Evolutionary conservation across 2,888 invertebrate species (phyloP).

Genomic region (Spodoptera exigua): DNA sequence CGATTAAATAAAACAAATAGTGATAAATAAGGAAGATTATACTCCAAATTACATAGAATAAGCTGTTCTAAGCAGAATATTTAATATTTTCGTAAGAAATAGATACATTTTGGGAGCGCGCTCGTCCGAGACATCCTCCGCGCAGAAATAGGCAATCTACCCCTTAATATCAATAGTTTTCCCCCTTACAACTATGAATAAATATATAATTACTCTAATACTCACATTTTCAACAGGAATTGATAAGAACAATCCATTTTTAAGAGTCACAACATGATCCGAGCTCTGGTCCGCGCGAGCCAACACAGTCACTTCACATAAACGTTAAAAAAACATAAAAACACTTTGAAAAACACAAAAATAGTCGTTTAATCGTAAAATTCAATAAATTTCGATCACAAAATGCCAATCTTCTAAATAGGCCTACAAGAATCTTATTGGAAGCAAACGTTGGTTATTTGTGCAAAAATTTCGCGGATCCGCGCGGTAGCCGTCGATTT

Average conservation of each 20-base stretch:
- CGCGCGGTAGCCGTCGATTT: conserved; percentile 72
- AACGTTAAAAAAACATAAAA: conserved; percentile 65
- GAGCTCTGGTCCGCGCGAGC: conserved; percentile 48
- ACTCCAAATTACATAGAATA: neutral
- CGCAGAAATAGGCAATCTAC: conserved; percentile 30
- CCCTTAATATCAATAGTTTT: conserved; percentile 18
- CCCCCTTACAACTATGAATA: conserved; percentile 20
- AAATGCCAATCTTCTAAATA: conserved; percentile 73
- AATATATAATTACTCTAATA: conserved; percentile 60
- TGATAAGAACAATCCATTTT: conserved; percentile 62
- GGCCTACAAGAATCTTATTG: conserved; percentile 88
- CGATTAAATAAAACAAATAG: conserved; percentile 15
- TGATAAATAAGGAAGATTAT: conserved; percentile 5
- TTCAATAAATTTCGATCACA: conserved; percentile 57
- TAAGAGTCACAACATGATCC: conserved; percentile 53
- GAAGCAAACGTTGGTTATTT: conserved; percentile 66
- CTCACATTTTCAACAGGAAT: conserved; percentile 68
- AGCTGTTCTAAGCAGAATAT: conserved; percentile 4
- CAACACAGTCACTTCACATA: conserved; percentile 72
- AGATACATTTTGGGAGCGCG: conserved; percentile 13
- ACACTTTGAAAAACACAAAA: conserved; percentile 58
- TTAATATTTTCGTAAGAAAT: neutral
- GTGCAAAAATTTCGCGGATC: conserved; percentile 79
- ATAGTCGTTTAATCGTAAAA: conserved; percentile 68
- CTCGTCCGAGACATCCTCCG: conserved; percentile 10